phyloP scores from a whole-genome alignment of 2,113 vertebrate species.

The Megaleporinus macrocephalus region DNA sequence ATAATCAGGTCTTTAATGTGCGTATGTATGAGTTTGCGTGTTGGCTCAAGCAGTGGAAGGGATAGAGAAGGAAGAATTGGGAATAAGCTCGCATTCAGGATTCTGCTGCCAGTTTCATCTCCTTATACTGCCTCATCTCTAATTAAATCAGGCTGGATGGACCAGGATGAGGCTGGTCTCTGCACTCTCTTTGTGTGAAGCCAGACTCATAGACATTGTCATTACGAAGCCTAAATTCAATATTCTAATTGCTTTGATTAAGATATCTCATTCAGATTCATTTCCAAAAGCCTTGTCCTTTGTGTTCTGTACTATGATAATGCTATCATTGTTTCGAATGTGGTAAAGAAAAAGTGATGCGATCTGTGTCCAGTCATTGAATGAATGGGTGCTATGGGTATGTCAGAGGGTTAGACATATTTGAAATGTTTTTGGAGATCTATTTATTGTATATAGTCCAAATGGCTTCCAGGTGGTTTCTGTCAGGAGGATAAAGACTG shows the following conservation, averaged over 20 bases:
- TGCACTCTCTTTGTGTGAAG: not conserved
- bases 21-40: not conserved
- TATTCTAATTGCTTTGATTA: not conserved
- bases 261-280: not conserved
- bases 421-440: not conserved
- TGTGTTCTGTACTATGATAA: not conserved
- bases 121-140: conserved; percentile 5
- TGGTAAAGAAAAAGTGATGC: not conserved
- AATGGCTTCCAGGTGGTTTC: not conserved
- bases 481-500: not conserved
- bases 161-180: not conserved
- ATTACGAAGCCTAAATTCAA: not conserved
- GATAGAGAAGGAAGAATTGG: not conserved
- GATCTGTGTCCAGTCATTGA: not conserved
- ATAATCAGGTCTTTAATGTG: not conserved
- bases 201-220: not conserved
- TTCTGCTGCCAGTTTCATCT: conserved; percentile 10
- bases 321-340: too few species aligned
- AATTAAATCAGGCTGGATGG: conserved; percentile 22
- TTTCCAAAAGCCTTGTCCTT: not conserved
- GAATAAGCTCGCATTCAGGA: not conserved
- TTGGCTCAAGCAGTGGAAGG: not conserved
- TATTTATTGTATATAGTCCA: not conserved
- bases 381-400: not conserved
- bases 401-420: not conserved